Evolutionary conservation across 2,797 vertebrate species (phyloP), one percentile per base, ranked within the genome.

Genomic region (Anniella stebbinsi): DNA sequence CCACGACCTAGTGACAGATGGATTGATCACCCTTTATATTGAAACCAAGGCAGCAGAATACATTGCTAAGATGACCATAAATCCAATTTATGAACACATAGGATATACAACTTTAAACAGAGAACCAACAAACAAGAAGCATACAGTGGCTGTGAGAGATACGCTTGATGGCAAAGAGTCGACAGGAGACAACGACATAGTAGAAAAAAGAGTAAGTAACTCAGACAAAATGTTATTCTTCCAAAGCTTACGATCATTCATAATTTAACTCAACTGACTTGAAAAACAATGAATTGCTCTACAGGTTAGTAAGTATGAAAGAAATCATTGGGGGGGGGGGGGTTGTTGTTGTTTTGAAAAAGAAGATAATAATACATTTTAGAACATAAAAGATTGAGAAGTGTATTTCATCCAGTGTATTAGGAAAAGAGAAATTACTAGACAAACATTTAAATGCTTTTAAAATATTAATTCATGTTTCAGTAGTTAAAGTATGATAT

Each of bases 51-150:
- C 98, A 94, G 98, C 98, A 84, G 98, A 98, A 96, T 98, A 98
- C 96, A 98, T 98, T 96, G 98, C 98, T 95, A 98, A 98, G 97
- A 98, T 98, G 98, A 99, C 99, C 93, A 99, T 99, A 97, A 99
- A 99, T 97, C 99, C 99, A 91, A 99, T 99, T 97, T 99, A 99
- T 93, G 99, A 99, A 96, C 99, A 99, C 57, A 97, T 99, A 96
- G 99, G 99, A 97, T 99, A 99, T 98, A 99, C 99, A 97, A 99
- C 99, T 88, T 98, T 99, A 96, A 99, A 98, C 98, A 98, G 98
- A 95, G 99, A 99, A 96, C 98, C 98, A 94, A 97, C 98, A 57
- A 96, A 98, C 96, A 99, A 98, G 96, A 99, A 98, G 94, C 98
- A 98, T 92, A 94, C 97, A 94, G 98, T 98, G 54, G 93, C 96